Base-by-base conservation (phyloP, 2,888 invertebrate genomes). In the Ophioninae sp. region DNA sequence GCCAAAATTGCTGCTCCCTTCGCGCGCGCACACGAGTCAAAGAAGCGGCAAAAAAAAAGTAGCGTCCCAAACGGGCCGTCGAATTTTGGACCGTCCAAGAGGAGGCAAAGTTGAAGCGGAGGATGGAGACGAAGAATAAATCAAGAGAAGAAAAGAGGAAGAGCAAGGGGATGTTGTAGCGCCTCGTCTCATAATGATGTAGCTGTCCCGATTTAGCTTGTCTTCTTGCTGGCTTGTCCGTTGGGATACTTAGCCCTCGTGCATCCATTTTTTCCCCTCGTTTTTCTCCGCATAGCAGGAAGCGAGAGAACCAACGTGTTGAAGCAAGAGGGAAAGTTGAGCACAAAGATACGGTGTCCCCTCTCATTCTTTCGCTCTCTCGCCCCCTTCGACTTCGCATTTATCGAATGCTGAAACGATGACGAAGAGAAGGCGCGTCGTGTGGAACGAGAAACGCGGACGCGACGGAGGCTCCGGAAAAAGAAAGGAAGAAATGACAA, bases 141-240 rank as follows among this genome's bases (percentile, higher is more conserved):
- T n/a, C 41, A 20, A 67, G 50, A 59, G 10, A 62, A 59, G 84
- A 85, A 85, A 81, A 84, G 84, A 79, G 78, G 80, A 81, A 68
- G 81, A 85, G 85, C 85, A 85, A 81, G 79, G 79, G 82, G 85
- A 84, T 86, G 82, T 84, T 73, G 80, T 74, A 81, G 85, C 70
- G 77, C 69, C 69, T 75, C 77, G 82, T 81, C 83, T 87, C 86
- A 86, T 88, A 89, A 89, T 88, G 89, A 88, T 88, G 87, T 87
- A 87, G 88, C 88, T 87, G 87, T 88, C 88, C 89, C 87, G 88
- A 89, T 89, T 89, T 89, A 89, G 88, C 87, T 88, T 85, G 81
- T 85, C 84, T 81, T 79, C 65, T 86, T 87, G 84, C 79, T 74
- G 80, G 84, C 85, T 87, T 87, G 85, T 84, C 85, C 80, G 87